Evolutionary conservation across 2,113 vertebrate genomes (phyloP).

Genomic region (Malurus melanocephalus): DNA sequence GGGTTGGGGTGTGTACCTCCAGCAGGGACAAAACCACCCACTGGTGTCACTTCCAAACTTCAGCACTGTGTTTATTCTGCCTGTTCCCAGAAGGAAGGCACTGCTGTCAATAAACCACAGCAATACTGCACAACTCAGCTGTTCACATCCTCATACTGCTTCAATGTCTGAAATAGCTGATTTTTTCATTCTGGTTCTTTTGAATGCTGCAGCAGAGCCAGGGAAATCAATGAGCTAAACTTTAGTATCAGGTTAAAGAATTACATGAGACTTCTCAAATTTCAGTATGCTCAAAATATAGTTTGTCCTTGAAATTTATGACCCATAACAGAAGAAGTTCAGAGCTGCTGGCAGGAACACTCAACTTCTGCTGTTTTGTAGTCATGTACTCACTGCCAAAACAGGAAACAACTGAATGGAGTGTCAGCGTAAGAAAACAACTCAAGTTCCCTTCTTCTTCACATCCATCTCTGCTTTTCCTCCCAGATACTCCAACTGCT

Average conservation of each 20-base stretch:
- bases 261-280: constrained; percentile 35
- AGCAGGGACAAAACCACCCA: neutral
- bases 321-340: constrained; percentile 55
- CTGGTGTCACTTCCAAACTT: too few species aligned
- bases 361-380: constrained; percentile 20
- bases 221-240: neutral
- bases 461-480: neutral
- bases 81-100: neutral
- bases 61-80: neutral
- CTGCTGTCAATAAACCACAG: neutral
- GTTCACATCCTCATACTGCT: neutral
- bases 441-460: constrained; percentile 5
- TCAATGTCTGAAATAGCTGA: neutral
- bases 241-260: constrained; percentile 6
- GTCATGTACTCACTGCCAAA: constrained; percentile 32
- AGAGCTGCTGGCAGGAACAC: constrained; percentile 38
- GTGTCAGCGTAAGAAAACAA: constrained; percentile 15
- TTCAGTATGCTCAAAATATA: constrained; percentile 47
- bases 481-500: neutral
- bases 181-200: neutral
- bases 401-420: constrained; percentile 57
- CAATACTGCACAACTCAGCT: neutral
- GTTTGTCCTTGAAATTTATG: constrained; percentile 57
- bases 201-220: neutral
- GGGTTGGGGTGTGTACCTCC: accelerated